Percentiles rank a stretch among this genome's conserved stretches.
Conservation (phyloP, 2,113 vertebrate genomes). For the Prunella fulvescens region DNA sequence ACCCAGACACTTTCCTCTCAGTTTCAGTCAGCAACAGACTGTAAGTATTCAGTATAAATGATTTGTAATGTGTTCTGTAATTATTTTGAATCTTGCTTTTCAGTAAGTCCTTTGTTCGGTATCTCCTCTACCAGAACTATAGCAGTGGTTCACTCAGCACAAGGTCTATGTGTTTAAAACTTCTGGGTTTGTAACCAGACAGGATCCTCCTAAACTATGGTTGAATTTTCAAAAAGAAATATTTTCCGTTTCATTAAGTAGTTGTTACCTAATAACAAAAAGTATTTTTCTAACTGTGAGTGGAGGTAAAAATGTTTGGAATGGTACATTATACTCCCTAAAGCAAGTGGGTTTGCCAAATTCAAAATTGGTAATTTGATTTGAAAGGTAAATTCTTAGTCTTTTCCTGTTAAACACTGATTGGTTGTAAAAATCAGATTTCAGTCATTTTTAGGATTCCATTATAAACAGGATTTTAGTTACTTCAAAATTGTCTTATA, state of each 20-base stretch:
- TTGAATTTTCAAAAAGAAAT: background rate
- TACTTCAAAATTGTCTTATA: background rate
- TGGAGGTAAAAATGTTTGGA: background rate
- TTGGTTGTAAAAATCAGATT: background rate
- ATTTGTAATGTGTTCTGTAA: background rate
- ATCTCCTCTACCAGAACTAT: background rate
- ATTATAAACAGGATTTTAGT: background rate
- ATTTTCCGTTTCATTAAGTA: background rate
- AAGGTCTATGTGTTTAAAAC: background rate
- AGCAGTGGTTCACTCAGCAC: background rate
- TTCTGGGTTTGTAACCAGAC: background rate
- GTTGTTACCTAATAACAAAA: background rate
- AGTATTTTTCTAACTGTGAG: background rate
- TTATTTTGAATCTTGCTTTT: background rate
- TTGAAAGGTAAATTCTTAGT: background rate
- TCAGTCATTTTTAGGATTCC: background rate
- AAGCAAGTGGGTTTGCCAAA: background rate
- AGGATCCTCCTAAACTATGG: background rate
- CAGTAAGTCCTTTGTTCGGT: background rate
- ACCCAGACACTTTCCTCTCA: slow-evolving; percentile 86
- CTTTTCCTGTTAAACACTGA: background rate
- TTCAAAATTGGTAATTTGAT: background rate
- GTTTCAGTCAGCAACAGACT: slow-evolving; percentile 87
- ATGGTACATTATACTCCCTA: background rate
- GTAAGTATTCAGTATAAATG: slow-evolving; percentile 71